phyloP scores from a whole-genome alignment of 2,113 vertebrate species.

The Junco hyemalis region DNA sequence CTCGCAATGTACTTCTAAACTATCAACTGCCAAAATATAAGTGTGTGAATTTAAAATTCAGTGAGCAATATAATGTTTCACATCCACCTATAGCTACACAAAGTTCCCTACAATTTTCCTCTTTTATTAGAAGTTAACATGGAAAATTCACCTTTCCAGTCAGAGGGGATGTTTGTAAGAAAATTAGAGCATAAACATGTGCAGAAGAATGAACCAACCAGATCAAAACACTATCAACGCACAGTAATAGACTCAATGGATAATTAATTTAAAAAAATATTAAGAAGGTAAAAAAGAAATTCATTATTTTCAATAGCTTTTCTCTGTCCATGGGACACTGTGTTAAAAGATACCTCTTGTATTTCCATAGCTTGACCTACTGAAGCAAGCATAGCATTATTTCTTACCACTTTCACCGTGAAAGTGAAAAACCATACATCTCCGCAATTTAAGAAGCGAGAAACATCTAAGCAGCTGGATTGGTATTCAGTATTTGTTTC shows the following conservation, averaged over 20 bases:
- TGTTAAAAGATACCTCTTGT: neutral
- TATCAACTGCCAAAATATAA: neutral
- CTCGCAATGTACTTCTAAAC: neutral
- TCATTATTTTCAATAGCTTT: neutral
- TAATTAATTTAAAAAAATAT: neutral
- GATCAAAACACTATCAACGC: neutral
- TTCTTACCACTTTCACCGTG: neutral
- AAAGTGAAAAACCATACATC: neutral
- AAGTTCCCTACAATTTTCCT: conserved; percentile 5
- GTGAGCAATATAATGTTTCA: neutral
- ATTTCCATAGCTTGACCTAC: neutral
- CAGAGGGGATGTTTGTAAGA: neutral
- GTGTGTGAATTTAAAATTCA: neutral
- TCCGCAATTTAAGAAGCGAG: neutral
- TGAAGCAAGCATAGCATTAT: neutral
- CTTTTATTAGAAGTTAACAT: neutral
- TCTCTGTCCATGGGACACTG: neutral
- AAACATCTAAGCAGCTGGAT: neutral
- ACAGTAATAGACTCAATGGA: neutral
- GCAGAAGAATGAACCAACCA: conserved; percentile 20
- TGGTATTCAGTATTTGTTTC: neutral
- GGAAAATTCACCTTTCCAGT: conserved; percentile 21
- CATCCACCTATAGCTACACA: conserved; percentile 10
- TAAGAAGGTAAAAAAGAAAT: neutral
- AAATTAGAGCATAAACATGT: conserved; percentile 18